Percentiles rank a stretch among this genome's conserved stretches.
Evolutionary conservation across 2,797 vertebrate species (phyloP).

Genomic region (Dryobates pubescens): DNA sequence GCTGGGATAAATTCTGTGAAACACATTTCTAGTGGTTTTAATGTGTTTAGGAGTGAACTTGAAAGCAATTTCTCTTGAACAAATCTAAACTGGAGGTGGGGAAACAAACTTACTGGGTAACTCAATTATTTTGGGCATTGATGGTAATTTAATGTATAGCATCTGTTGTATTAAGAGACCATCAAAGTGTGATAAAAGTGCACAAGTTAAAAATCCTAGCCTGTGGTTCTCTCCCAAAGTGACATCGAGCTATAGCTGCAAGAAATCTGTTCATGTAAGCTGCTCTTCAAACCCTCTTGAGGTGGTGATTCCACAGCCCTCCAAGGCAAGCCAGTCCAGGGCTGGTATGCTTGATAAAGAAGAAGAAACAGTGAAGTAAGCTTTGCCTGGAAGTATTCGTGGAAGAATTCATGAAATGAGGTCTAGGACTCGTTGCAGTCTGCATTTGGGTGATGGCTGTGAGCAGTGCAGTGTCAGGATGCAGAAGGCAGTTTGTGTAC

Average conservation of each 20-base stretch:
- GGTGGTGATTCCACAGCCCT: background rate
- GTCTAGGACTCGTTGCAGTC: background rate
- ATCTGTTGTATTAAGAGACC: background rate
- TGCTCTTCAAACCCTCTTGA: constrained; percentile 5
- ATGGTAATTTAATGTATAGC: background rate
- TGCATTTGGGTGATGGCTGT: background rate
- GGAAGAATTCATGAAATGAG: background rate
- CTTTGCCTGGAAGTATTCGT: background rate
- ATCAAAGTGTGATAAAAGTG: background rate
- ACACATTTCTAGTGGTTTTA: background rate
- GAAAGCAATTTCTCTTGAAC: background rate
- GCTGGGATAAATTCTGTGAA: background rate
- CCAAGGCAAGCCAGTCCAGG: background rate
- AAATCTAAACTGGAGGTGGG: background rate
- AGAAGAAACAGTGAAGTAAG: background rate
- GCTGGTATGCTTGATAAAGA: constrained; percentile 19
- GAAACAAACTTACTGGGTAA: background rate
- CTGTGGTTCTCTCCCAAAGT: background rate
- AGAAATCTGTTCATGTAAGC: constrained; percentile 16
- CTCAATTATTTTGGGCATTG: background rate
- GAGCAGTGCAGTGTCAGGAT: background rate
- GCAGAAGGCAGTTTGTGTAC: background rate
- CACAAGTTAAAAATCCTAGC: background rate
- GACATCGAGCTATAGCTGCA: background rate
- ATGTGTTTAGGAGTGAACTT: background rate